Conservation (phyloP, 2,888 invertebrate species). For the Strigamia crassipes region DNA sequence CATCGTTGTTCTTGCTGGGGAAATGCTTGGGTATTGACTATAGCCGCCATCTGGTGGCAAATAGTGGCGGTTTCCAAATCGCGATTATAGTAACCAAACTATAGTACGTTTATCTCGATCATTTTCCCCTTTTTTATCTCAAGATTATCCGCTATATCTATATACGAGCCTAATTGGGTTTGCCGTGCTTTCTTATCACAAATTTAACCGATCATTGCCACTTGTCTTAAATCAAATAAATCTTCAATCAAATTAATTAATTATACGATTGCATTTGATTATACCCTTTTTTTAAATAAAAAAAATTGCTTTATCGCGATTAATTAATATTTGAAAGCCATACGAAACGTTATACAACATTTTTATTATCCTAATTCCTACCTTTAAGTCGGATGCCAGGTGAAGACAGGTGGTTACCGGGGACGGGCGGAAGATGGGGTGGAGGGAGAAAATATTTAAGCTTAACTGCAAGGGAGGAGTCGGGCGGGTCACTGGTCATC, state of each 20-base stretch:
- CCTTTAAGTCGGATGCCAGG: not conserved
- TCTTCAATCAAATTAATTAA: not conserved
- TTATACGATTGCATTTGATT: not conserved
- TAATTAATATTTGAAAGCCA: not conserved
- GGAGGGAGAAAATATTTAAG: not conserved
- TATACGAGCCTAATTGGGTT: not conserved
- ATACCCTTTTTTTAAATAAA: not conserved
- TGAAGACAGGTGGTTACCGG: conserved; percentile 17
- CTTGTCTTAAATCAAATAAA: not conserved
- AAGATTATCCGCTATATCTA: conserved; percentile 18
- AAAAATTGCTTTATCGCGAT: not conserved
- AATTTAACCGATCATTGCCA: not conserved
- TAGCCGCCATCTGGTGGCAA: conserved; percentile 17
- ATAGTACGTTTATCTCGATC: not conserved
- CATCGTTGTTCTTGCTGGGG: not conserved
- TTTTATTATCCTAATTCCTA: not conserved
- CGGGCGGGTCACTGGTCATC: conserved; percentile 12
- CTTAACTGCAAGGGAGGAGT: not conserved
- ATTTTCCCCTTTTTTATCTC: not conserved
- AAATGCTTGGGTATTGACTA: not conserved
- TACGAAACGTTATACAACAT: not conserved
- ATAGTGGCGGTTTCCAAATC: not conserved
- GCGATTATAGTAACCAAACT: not conserved
- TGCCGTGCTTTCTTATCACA: not conserved
- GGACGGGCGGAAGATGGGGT: not conserved